Base-by-base conservation (phyloP, 2,113 vertebrate genomes). In the Struthio camelus region DNA sequence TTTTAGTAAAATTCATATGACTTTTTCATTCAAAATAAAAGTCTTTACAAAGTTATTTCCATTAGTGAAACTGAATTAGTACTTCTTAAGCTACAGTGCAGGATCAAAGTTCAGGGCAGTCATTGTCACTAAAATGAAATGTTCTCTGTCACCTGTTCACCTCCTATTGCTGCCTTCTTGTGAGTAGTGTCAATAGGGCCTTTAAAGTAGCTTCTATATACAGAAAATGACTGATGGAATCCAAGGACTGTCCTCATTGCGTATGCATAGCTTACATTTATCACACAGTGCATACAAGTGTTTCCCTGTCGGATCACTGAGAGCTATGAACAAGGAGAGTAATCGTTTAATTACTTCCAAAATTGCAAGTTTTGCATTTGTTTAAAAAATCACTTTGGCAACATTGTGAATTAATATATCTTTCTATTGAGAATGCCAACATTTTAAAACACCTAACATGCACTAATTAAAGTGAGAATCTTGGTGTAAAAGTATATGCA, bases 281-380 rank as follows among this genome's bases (percentile, higher is more conserved):
- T 76, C n/a, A 59, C 56, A 62, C 58, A 6, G 7, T 0, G 0
- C 27, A 15, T 53, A 22, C 4, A 34, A 42, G 8, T 6, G 4
- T 69, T 86, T 90, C 27, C 10, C 7, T 22, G 5, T 86, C 13
- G 3, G 9, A 20, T 10, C 16, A 8, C 62, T 22, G 67, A 65
- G 24, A 69, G 48, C 5, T 9, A 8, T 14, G 27, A 67, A 19
- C 17, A 71, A 66, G 28, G 7, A 67, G 2, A 62, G 8, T 22
- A 54, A 34, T 83, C 80, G 27, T 81, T 59, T 93, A 72, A 80
- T 61, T 46, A 34, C 38, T 59, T 59, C 56, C 30, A 34, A 59
- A 32, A 59, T 19, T 50, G 24, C 27, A 61, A 61, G 80, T 36
- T 24, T 66, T 61, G 13, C 64, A 4, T 69, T 91, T 89, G 24